Percentiles rank a stretch among this genome's conserved stretches.
phyloP scores from a whole-genome alignment of 1,140 invertebrate genomes.

The Anastrepha ludens region DNA sequence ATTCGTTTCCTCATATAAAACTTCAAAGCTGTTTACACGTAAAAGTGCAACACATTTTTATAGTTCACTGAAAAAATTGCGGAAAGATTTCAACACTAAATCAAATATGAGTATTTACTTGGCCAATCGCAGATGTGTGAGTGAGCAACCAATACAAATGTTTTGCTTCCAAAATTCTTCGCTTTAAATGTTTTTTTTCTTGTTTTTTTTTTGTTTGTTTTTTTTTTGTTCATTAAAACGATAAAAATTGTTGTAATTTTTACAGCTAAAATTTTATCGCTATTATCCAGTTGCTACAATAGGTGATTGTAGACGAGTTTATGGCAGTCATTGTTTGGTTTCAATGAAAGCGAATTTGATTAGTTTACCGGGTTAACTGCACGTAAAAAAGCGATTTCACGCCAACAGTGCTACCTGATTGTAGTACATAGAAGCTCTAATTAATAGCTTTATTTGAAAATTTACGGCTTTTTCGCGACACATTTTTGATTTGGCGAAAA shows the following conservation, averaged over 20 bases:
- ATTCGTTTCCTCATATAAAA: neutral
- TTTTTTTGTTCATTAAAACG: neutral
- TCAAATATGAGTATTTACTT: no score
- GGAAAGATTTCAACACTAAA: conserved; percentile 22
- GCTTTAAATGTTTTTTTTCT: neutral
- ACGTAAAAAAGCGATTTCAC: conserved; percentile 33
- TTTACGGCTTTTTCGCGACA: no score
- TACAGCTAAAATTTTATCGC: neutral
- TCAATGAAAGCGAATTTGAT: neutral
- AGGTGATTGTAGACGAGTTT: neutral
- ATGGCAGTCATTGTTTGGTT: conserved; percentile 2
- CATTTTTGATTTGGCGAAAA: no score
- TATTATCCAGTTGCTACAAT: neutral
- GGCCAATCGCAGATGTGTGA: neutral
- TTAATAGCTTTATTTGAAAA: conserved; percentile 7
- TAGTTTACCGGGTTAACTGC: conserved; percentile 28
- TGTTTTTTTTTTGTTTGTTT: neutral
- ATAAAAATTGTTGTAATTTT: neutral
- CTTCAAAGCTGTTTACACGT: conserved; percentile 39
- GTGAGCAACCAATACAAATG: neutral
- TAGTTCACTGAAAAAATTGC: conserved; percentile 30
- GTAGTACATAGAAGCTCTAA: neutral
- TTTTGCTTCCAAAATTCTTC: conserved; percentile 17
- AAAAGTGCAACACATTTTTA: conserved; percentile 47
- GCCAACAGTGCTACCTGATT: neutral